Evolutionary conservation across 2,113 vertebrate species (phyloP), one percentile per base, ranked within the genome.

Genomic region (Cyanoramphus novaezelandiae): DNA sequence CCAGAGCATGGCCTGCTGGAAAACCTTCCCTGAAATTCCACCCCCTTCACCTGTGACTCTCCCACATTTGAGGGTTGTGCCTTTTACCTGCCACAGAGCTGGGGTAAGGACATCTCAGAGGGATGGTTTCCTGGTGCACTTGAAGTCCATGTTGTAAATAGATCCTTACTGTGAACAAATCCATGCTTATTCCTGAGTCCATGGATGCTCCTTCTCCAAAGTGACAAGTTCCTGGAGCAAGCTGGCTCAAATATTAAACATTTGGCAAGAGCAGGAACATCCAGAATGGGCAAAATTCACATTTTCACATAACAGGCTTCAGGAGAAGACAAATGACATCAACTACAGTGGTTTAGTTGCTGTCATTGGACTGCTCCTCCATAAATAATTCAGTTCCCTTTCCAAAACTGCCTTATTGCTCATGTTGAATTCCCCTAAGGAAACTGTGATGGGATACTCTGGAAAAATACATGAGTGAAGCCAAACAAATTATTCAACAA

Each of bases 301-400:
- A 87, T 86, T 92, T 96, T 93, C 95, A 92, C 94, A 88, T 93
- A 95, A 96, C 57, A 0, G 90, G 72, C 85, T 95, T 86, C 55
- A 12, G 84, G 82, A 95, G 91, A 82, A 97, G 91, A 92, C 91
- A 95, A 96, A 95, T 93, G 62, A 91, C 65, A 55, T 74, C 57
- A 95, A 90, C 89, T 72, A 62, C 17, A 77, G 84, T 27, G 25
- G 69, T 95, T 96, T 64, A 82, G 83, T 84, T 91, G 62, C 88
- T 37, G 7, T 39, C 85, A 12, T 94, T 88, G 68, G 82, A 37
- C 90, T 44, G 63, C 80, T 95, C 63, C 82, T 52, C 80, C 87
- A 82, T 96, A 90, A 97, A 96, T 95, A 95, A 96, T 94, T 93
- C 88, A 92, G 59, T 92, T 90, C 85, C 82, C 89, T 90, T 87